Conservation (phyloP, 1,140 invertebrate species). For the Listronotus bonariensis region DNA sequence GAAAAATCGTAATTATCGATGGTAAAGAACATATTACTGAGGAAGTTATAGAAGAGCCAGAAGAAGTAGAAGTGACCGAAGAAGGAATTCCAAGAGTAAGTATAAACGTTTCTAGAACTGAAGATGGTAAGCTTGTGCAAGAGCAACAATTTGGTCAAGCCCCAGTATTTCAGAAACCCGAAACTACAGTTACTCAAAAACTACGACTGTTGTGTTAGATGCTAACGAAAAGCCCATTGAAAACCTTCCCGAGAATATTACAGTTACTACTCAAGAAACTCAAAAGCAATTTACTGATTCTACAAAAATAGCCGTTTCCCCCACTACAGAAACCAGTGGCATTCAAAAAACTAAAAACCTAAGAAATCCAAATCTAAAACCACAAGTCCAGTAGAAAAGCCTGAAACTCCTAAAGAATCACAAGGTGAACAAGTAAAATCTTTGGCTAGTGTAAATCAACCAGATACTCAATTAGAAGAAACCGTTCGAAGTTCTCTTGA, state of each 20-base stretch:
- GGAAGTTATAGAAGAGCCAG: slow-evolving; percentile 81
- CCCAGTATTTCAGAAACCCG: slow-evolving; percentile 18
- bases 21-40: slow-evolving; percentile 81
- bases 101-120: slow-evolving; percentile 69
- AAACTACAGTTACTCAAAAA: slow-evolving; percentile 39
- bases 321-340: too few relatives aligned
- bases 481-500: slow-evolving; percentile 5
- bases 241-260: slow-evolving; percentile 19
- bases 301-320: too few relatives aligned
- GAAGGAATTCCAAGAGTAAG: slow-evolving; percentile 74
- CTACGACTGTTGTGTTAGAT: slow-evolving; percentile 34
- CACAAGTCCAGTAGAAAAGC: slow-evolving; percentile 3
- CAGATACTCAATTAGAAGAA: not conserved
- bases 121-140: slow-evolving; percentile 60
- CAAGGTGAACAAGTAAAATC: not conserved
- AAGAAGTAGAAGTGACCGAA: slow-evolving; percentile 77
- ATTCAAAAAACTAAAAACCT: too few relatives aligned
- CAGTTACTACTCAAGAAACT: not conserved
- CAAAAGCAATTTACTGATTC: not conserved
- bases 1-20: slow-evolving; percentile 76
- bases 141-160: slow-evolving; percentile 56
- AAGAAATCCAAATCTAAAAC: not conserved
- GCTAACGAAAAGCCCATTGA: slow-evolving; percentile 39
- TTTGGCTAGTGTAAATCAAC: too few relatives aligned
- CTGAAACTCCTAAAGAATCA: not conserved